Evolutionary conservation across 2,113 vertebrate genomes (phyloP), one percentile per base, ranked within the genome.

Genomic region (Tragulus kanchil): DNA sequence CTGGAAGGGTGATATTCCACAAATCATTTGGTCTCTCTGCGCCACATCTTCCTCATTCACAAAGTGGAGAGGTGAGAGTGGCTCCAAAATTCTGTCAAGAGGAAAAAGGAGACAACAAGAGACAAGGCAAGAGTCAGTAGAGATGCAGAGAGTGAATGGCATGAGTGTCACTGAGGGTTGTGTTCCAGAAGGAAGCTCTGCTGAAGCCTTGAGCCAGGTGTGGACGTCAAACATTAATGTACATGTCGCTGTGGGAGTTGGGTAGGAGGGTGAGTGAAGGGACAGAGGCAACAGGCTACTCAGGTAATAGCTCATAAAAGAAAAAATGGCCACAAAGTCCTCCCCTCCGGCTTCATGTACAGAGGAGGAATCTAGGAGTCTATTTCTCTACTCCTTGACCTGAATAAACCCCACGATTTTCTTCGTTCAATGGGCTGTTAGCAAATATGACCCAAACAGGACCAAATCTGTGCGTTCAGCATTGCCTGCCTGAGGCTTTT

Each of bases 121-220:
- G 6, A 26, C 15, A n/a, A 82, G 65, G 10, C 25, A 12, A 7
- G 4, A n/a, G 14, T 59, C 16, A 62, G 31, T 54, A 62, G 62
- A 89, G 36, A 73, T 1, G 11, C 17, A 50, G n/a, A 86, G 8
- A 54, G 28, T 25, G 3, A 54, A 36, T 10, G 3, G 19, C 23
- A 17, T 6, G 36, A 56, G 21, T 9, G n/a, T 4, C 0, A 1
- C 5, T 48, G 13, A 28, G 8, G 17, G 13, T 8, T 16, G 14
- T 1, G 31, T 50, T 69, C 9, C 11, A 64, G 59, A 65, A 56
- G 5, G 54, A 85, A 50, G 23, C 11, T 17, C 61, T 58, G 58
- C 56, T 8, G 25, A 73, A 93, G 36, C 10, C 65, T 87, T 7
- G 42, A 67, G 11, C 65, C 56, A 48, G 45, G 36, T 31, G 54